Percentiles rank a stretch among this genome's conserved stretches.
These are phyloP conservation scores for Drosophila biarmipes DNA, from an alignment of 1,140 invertebrate genomes.

Conservation along the genomic window DNA sequence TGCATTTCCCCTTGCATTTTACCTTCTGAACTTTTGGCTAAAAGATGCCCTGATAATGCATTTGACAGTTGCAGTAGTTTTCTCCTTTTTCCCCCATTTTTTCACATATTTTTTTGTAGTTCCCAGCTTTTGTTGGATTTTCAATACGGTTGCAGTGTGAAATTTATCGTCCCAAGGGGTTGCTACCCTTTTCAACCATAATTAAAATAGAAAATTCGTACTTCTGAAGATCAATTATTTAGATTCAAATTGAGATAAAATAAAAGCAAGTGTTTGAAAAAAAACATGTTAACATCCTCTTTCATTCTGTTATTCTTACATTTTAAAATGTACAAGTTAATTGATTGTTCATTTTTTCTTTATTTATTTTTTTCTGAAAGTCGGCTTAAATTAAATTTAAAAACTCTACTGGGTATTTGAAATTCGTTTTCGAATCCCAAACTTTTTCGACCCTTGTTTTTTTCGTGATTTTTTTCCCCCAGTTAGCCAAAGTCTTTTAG, in stretches of 20 bases:
- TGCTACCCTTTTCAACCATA: background rate
- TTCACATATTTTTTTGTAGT: conserved; percentile 2
- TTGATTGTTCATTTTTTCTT: background rate
- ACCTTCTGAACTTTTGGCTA: conserved; percentile 51
- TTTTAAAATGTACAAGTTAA: too few relatives aligned
- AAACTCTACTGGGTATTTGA: background rate
- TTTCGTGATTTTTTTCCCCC: conserved; percentile 11
- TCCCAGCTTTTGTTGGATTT: conserved; percentile 35
- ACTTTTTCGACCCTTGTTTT: background rate
- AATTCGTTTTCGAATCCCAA: background rate
- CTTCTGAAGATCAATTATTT: too few relatives aligned
- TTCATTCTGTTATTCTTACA: too few relatives aligned
- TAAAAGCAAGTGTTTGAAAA: too few relatives aligned
- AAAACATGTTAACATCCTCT: too few relatives aligned
- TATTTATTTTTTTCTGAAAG: background rate
- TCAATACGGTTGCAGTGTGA: conserved; percentile 13
- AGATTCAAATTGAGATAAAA: too few relatives aligned
- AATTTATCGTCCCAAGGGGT: background rate
- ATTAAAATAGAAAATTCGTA: too few relatives aligned
- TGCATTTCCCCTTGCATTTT: conserved; percentile 39
- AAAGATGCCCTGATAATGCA: conserved; percentile 51
- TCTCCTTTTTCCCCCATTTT: background rate
- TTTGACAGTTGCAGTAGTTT: conserved; percentile 56
- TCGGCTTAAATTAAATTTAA: background rate
- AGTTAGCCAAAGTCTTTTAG: conserved; percentile 55